Base-by-base conservation (phyloP, 2,888 invertebrate genomes). In the Bellardia bayeri region DNA sequence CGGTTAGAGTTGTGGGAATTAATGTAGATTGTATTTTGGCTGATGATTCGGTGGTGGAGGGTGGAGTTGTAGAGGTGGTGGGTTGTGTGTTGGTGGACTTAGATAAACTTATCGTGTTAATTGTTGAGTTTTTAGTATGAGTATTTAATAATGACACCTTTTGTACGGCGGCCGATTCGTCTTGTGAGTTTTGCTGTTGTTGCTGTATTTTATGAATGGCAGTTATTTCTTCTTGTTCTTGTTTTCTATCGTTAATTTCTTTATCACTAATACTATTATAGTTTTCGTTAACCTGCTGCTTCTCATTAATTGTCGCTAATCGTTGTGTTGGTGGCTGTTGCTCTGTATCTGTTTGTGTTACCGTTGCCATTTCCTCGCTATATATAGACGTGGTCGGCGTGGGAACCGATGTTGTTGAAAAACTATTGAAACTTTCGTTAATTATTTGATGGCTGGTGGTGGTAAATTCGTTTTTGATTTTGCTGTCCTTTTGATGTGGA, bases 231-330 rank as follows among this genome's bases (percentile, higher is more conserved):
- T 51, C 4, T 75, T 76, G 51, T 72, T 80, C 16, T 49, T 63
- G 51, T 66, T 78, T 76, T 40, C 51, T 66, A 76, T 51, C 68
- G 54, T 40, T 63, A 69, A 68, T 45, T 82, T 87, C 30, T 68
- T 85, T 82, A 76, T 82, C 64, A 82, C 85, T 85, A 87, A 87
- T 87, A 82, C 82, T 87, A 85, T 82, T 82, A 69, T 75, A 23
- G 30, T 71, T 82, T 63, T 82, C 87, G 74, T 85, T 85, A 61
- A 78, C 72, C 83, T 78, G 82, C 82, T 84, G 81, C 84, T 82
- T 72, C 81, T 84, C 84, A 33, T 49, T 76, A 49, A 56, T 58
- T 45, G 68, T 78, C 68, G 74, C 78, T 82, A 45, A 37, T 75
- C 71, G 88, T 88, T 76, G 45, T 45, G 45, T 30, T 23, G 33